These are phyloP conservation scores for Pristionchus entomophagus DNA, from an alignment of 2,888 invertebrate genomes.

Conservation along the genomic window DNA sequence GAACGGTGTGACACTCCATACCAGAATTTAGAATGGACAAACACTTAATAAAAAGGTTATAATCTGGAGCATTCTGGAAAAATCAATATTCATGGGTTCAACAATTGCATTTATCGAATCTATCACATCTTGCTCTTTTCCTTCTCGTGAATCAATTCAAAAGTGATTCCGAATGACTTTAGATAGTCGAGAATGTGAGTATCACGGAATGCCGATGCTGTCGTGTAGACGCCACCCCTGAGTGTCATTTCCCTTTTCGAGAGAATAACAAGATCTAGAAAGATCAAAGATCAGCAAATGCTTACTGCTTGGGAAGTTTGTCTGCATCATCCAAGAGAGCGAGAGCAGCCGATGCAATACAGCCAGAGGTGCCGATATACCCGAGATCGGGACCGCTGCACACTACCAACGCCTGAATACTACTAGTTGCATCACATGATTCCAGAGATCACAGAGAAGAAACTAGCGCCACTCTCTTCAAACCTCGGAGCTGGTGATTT, in stretches of 20 bases:
- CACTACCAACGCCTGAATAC: conserved; percentile 80
- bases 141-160: conserved; percentile 24
- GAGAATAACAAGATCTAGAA: neutral
- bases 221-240: conserved; percentile 90
- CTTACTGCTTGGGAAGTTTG: conserved; percentile 85
- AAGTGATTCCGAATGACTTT: conserved; percentile 81
- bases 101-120: too few species aligned
- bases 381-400: conserved; percentile 80
- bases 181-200: conserved; percentile 87
- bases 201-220: conserved; percentile 86
- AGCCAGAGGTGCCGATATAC: conserved; percentile 79
- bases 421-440: neutral
- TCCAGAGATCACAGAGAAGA: neutral
- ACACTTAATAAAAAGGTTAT: too few species aligned
- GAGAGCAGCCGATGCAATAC: conserved; percentile 84
- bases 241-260: too few species aligned
- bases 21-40: too few species aligned
- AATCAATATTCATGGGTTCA: conserved; percentile 11
- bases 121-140: neutral
- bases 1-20: neutral
- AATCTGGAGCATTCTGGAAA: too few species aligned
- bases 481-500: too few species aligned
- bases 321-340: conserved; percentile 85
- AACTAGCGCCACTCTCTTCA: too few species aligned
- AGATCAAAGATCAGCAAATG: neutral